Evolutionary conservation across 2,797 vertebrate species (phyloP).

Genomic region (Molossus molossus): DNA sequence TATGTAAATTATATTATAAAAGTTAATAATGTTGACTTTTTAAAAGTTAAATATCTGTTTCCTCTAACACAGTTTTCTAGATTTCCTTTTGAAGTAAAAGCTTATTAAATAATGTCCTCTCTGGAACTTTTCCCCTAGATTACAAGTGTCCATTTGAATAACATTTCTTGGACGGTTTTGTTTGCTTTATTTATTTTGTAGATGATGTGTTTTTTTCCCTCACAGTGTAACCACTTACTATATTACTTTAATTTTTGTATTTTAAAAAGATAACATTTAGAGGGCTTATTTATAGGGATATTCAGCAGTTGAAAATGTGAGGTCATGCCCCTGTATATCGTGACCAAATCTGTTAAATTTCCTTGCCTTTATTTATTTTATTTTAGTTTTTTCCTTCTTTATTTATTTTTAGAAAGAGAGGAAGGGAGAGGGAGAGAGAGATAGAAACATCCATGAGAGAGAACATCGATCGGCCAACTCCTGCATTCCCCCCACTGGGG

Average conservation of each 20-base stretch:
- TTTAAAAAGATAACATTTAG: background rate
- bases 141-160: background rate
- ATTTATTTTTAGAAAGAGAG: no score
- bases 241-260: background rate
- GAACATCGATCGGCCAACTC: no score
- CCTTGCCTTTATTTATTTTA: no score
- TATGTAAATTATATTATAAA: background rate
- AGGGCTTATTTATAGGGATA: background rate
- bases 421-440: no score
- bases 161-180: background rate
- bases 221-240: background rate
- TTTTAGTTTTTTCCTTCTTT: no score
- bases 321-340: background rate
- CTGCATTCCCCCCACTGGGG: no score
- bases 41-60: background rate
- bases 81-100: slow-evolving; percentile 39
- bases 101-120: background rate
- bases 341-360: slow-evolving; percentile 35
- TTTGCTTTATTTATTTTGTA: slow-evolving; percentile 13
- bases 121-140: background rate
- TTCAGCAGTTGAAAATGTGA: background rate
- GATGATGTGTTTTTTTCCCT: background rate
- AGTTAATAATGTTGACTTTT: slow-evolving; percentile 21
- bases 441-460: no score
- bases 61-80: background rate